A percentile compares a stretch with the other conserved stretches of the same genome.
Evolutionary conservation across 2,113 vertebrate genomes (phyloP).

Genomic region (Rana temporaria): DNA sequence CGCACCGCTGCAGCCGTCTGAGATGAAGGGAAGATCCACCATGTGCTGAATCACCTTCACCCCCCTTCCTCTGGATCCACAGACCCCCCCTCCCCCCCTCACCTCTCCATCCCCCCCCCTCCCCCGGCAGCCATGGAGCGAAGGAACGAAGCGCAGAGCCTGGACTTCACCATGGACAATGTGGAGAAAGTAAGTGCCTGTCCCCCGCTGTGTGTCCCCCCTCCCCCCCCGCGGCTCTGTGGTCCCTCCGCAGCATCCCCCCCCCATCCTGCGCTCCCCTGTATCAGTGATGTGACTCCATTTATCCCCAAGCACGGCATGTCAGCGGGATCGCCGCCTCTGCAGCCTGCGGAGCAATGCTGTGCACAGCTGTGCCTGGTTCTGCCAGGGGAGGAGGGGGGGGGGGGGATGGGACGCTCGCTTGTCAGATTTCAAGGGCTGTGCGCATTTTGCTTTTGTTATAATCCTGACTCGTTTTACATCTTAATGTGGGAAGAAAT

Average conservation of each 20-base stretch:
- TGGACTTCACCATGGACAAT: constrained; percentile 96
- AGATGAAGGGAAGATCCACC: neutral
- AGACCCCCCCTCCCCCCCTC: constrained; percentile 43
- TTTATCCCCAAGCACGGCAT: neutral
- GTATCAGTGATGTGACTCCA: neutral
- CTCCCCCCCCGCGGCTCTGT: too few relatives aligned
- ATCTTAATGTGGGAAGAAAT: neutral
- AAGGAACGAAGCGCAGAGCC: constrained; percentile 70
- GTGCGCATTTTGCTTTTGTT: constrained; percentile 16
- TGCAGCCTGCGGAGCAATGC: constrained; percentile 6
- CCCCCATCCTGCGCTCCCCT: neutral
- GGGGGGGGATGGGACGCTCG: constrained; percentile 24
- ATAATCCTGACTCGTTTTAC: neutral
- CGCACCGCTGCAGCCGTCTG: neutral
- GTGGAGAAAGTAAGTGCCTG: constrained; percentile 87
- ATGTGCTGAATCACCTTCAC: constrained; percentile 37
- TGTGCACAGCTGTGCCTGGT: constrained; percentile 28
- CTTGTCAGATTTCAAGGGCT: constrained; percentile 1
- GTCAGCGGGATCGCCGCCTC: neutral
- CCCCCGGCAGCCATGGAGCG: constrained; percentile 68
- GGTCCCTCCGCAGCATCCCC: too few relatives aligned
- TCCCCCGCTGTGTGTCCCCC: too few relatives aligned
- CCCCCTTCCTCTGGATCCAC: neutral
- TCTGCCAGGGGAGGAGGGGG: constrained; percentile 20
- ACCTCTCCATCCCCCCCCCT: constrained; percentile 47